Base-by-base conservation (phyloP, 2,113 vertebrate species). In the Gopherus evgoodei region DNA sequence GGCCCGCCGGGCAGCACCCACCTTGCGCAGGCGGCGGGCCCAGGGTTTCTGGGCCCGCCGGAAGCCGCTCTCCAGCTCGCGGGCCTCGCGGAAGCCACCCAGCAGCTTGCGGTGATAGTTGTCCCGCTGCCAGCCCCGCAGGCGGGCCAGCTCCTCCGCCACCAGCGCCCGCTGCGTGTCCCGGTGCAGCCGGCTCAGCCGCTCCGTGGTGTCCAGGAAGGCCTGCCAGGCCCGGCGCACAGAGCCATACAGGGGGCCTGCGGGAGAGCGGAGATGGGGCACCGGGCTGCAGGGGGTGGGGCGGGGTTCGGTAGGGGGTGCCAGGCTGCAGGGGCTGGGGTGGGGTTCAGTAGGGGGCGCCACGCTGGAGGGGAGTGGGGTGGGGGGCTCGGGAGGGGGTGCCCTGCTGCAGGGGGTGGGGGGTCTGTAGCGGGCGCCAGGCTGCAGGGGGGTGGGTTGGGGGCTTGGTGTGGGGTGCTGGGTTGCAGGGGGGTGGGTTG, bases 41-140 rank as follows among this genome's bases (percentile, higher is more conserved):
- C 99, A 99, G 84, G 98, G 98, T 87, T 98, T 99, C 97, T 99
- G 99, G 7, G 98, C 98, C 13, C 97, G 98, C 75, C 98, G 97
- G 92, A 99, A 99, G 52, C 97, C 98, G 1, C 92, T 97, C 29
- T 97, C 97, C 91, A 98, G 97, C 83, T 98, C 97, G 5, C 98
- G 90, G 49, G 98, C 98, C 96, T 99, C 98, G 75, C 87, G 98
- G 96, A 99, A 99, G 25, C 98, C 98, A 16, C 98, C 98, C 86
- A 99, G 98, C 78, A 99, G 89, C 91, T 98, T 99, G 90, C 98
- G 98, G 10, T 98, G 98, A 87, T 99, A 99, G 8, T 91, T 98
- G 22, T 98, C 98, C 83, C 98, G 98, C 96, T 99, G 98, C 99
- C 99, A 99, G 62, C 96, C 97, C 91, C 96, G 98, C 83, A 99